Evolutionary conservation across 2,113 vertebrate species (phyloP).

Genomic region (Arizona elegans): DNA sequence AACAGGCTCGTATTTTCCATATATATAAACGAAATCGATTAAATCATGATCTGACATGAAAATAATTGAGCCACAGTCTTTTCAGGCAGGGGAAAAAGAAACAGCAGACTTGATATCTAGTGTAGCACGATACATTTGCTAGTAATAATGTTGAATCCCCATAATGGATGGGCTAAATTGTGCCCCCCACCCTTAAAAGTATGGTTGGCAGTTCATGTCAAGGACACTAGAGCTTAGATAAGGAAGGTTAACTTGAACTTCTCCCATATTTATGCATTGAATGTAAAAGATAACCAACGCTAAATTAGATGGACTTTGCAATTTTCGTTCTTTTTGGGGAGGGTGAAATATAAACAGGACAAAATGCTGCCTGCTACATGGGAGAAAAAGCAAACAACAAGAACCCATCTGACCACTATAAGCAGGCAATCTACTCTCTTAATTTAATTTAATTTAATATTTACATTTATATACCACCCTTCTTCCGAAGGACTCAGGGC

Average conservation of each 20-base stretch:
- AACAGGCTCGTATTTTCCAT: slow-evolving; percentile 3
- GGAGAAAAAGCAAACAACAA: not conserved
- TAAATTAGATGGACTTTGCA: not conserved
- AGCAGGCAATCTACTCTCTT: not conserved
- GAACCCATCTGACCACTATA: not conserved
- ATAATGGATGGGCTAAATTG: not conserved
- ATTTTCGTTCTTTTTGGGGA: not conserved
- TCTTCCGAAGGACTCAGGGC: too few relatives aligned
- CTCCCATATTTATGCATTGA: not conserved
- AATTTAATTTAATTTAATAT: too few relatives aligned
- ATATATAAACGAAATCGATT: slow-evolving; percentile 16
- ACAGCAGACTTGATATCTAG: not conserved
- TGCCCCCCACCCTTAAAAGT: not conserved
- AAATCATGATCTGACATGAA: slow-evolving; percentile 1
- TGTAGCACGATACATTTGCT: not conserved
- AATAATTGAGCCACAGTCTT: not conserved
- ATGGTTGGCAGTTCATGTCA: not conserved
- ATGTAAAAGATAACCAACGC: not conserved
- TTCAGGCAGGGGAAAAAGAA: not conserved
- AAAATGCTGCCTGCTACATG: not conserved
- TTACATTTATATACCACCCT: too few relatives aligned
- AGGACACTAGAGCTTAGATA: not conserved
- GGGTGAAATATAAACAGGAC: not conserved
- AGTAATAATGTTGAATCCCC: not conserved
- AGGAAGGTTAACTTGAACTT: not conserved